Evolutionary conservation across 2,113 vertebrate genomes (phyloP), one percentile per base, ranked within the genome.

Genomic region (Cinclus cinclus): DNA sequence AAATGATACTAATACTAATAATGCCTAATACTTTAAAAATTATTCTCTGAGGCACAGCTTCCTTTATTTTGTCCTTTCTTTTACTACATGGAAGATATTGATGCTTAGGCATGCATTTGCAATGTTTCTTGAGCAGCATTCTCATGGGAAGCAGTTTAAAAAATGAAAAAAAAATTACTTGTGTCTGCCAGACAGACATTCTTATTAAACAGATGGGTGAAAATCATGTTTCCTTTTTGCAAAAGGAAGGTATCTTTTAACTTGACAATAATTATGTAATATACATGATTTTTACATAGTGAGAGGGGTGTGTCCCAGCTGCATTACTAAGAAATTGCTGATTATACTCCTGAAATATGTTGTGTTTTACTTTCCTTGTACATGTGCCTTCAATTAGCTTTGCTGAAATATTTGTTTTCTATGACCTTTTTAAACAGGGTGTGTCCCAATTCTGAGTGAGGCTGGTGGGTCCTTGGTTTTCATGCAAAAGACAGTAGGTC

Each of bases 361-460:
- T 80, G 58, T 58, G 27, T 88, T 63, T 80, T 86, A 86, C 59
- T 96, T 93, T 83, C 21, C 68, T 80, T 35, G 33, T 90, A 69
- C 94, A 90, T 87, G 75, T 97, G 89, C 89, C 92, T 91, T 60
- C 68, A 93, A 88, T 95, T 96, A 96, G 56, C 42, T 83, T 74
- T 76, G 76, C 52, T 86, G 83, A 89, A 94, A 46, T 93, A 87
- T 3, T 96, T 93, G 60, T 89, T 95, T 96, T 92, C 90, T 85
- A 2, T 92, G 90, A 93, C 89, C 64, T 84, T 94, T 93, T 68
- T 89, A 86, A 83, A 91, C 75, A 92, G 81, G 59, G 73, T 68
- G 65, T 92, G 60, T 94, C 86, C 56, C 9, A 84, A 33, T 25
- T 87, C 44, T 39, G 68, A 76, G 42, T 62, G 80, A 74, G 56